phyloP scores from a whole-genome alignment of 2,888 invertebrate species.

The Ophion ventricosus region DNA sequence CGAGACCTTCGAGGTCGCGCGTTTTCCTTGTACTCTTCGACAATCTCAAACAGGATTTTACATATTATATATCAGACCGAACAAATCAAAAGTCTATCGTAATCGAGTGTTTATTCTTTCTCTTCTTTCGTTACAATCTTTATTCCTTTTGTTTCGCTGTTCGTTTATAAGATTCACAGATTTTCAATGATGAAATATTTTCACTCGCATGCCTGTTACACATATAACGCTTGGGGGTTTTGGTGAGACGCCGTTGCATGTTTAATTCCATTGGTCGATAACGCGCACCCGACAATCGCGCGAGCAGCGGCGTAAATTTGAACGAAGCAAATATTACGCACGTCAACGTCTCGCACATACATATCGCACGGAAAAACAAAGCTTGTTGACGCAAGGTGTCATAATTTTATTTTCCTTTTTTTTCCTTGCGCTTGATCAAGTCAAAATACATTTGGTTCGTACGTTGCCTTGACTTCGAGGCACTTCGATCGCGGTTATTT shows the following conservation, averaged over 20 bases:
- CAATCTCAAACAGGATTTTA: no score
- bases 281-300: conserved; percentile 18
- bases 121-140: neutral
- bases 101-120: no score
- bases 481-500: conserved; percentile 34
- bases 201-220: conserved; percentile 33
- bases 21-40: no score
- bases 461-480: conserved; percentile 25
- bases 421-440: conserved; percentile 52
- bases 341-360: conserved; percentile 25
- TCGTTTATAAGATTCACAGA: neutral
- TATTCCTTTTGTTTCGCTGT: neutral
- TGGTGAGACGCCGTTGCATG: conserved; percentile 45
- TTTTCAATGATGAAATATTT: conserved; percentile 23
- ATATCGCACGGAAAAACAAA: conserved; percentile 75
- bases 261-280: neutral
- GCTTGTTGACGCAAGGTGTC: conserved; percentile 73
- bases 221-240: conserved; percentile 8
- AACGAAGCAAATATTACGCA: no score
- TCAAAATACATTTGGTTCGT: conserved; percentile 22
- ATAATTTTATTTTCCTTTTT: conserved; percentile 49
- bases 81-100: no score
- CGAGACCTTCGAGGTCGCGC: no score
- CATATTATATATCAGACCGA: no score
- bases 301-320: no score